These are phyloP conservation scores for Vulpes lagopus DNA, from an alignment of 2,113 vertebrate genomes.

Conservation along the genomic window DNA sequence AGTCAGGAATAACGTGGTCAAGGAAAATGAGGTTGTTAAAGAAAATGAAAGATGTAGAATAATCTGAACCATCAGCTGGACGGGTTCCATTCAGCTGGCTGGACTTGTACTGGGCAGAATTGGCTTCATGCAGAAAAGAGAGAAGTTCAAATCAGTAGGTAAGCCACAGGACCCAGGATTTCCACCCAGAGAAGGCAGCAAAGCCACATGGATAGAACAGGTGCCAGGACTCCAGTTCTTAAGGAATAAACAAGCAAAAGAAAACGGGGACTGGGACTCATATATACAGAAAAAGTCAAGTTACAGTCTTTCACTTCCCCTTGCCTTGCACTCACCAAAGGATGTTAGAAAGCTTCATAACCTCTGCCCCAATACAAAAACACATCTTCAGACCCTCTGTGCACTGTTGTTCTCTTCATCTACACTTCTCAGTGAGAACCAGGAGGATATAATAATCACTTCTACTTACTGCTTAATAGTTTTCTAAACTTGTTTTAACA, in stretches of 20 bases:
- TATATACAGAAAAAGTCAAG: background rate
- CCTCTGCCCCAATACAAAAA: background rate
- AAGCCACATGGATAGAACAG: background rate
- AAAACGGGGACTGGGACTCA: background rate
- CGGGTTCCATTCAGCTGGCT: background rate
- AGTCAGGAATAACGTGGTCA: background rate
- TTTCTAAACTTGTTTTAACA: conserved; percentile 7
- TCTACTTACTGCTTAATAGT: background rate
- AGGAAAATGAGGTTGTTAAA: background rate
- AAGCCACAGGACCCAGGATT: background rate
- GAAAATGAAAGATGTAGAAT: background rate
- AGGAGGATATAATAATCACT: background rate
- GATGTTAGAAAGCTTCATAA: background rate
- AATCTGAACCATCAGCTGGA: background rate
- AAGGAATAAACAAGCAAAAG: background rate
- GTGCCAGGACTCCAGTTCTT: background rate
- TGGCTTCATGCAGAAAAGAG: background rate
- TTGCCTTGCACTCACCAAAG: background rate
- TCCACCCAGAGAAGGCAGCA: background rate
- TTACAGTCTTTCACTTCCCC: background rate
- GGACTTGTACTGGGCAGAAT: background rate
- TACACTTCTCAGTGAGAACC: background rate
- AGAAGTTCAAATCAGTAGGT: background rate
- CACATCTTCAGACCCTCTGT: background rate
- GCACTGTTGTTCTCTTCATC: background rate